Conservation (phyloP, 2,113 vertebrate genomes). For the Syngnathus floridae region DNA sequence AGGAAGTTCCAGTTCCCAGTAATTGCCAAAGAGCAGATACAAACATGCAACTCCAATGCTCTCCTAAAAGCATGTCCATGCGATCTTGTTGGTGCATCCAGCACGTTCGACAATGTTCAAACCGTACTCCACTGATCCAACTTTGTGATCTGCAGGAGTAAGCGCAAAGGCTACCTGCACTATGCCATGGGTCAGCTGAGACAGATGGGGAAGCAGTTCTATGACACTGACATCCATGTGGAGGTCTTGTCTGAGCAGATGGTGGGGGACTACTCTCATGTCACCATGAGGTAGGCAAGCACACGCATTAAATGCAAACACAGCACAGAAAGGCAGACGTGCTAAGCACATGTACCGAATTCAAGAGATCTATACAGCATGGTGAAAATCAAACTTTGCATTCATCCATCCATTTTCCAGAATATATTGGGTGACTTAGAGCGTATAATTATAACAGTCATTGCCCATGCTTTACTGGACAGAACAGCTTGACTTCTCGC, state of each 20-base stretch:
- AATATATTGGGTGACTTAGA: too few relatives aligned
- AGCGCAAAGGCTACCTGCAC: slow-evolving; percentile 70
- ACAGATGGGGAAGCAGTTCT: slow-evolving; percentile 76
- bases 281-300: slow-evolving; percentile 67
- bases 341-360: neutral
- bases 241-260: slow-evolving; percentile 73
- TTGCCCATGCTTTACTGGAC: too few relatives aligned
- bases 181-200: slow-evolving; percentile 74
- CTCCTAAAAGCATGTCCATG: neutral
- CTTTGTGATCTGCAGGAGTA: slow-evolving; percentile 58
- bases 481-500: too few relatives aligned
- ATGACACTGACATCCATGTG: slow-evolving; percentile 72
- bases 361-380: neutral
- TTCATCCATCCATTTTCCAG: too few relatives aligned
- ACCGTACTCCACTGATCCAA: neutral
- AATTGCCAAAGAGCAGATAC: neutral
- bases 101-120: neutral
- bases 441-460: too few relatives aligned
- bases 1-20: neutral
- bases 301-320: neutral
- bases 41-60: neutral
- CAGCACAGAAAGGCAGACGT: neutral
- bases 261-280: slow-evolving; percentile 71
- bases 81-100: neutral
- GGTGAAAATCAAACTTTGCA: too few relatives aligned